Conservation (phyloP, 2,113 vertebrate species). For the Redunca redunca region DNA sequence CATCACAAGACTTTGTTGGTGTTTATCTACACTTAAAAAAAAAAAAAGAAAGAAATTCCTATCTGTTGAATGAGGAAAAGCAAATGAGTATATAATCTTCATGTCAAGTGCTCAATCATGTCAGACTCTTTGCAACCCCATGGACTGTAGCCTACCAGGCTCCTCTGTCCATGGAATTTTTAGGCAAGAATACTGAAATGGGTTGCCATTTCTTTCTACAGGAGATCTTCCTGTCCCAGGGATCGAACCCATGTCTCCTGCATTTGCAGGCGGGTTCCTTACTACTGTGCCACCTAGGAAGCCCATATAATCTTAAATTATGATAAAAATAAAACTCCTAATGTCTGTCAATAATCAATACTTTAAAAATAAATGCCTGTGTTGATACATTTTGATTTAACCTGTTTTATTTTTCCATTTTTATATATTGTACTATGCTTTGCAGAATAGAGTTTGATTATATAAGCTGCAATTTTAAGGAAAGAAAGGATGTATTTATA, state of each 20-base stretch:
- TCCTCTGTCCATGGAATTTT: neutral
- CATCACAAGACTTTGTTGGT: neutral
- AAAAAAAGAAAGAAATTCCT: neutral
- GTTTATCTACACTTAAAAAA: neutral
- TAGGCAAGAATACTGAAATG: neutral
- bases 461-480: neutral
- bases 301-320: neutral
- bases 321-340: neutral
- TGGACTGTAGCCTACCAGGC: neutral
- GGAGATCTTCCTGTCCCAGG: neutral
- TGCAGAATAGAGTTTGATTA: neutral
- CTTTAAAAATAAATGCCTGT: neutral
- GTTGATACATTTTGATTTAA: neutral
- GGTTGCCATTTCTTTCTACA: neutral
- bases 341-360: neutral
- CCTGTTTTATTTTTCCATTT: neutral
- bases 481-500: neutral
- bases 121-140: neutral
- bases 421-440: neutral
- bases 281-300: neutral
- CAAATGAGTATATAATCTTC: neutral
- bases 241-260: neutral
- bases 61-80: neutral
- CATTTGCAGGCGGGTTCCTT: neutral
- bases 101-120: neutral